Base-by-base conservation (phyloP, 2,797 vertebrate species). In the Aselliscus stoliczkanus region DNA sequence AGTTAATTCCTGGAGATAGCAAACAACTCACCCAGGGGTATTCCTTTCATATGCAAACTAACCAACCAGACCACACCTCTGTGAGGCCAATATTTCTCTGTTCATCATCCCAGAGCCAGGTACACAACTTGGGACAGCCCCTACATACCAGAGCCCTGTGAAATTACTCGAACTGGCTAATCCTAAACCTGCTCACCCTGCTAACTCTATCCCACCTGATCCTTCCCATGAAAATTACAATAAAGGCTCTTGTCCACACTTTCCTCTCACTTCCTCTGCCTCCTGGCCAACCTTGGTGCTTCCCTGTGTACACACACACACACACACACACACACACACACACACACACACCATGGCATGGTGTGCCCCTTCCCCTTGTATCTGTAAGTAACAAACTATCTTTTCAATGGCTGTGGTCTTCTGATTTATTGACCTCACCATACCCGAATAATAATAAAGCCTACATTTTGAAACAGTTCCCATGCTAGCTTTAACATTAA, bases 351-450 rank as follows among this genome's bases (percentile, higher is more conserved):
- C 18, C 6, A 18, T 29, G 34, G 64, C 1, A 1, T 1, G 17
- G 47, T 17, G 0, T 0, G 21, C 6, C 10, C 17, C 34, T 17
- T 2, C 18, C 39, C 27, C 2, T 11, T 25, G 50, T 27, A 67
- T 20, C 18, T 58, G 27, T 14, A 52, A 21, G 27, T 34, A 18
- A 37, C n/a, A 39, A 47, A 44, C 29, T 80, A 0, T 65, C 39
- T 79, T 17, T 76, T 29, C 5, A 7, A 0, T 44, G 79, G 50
- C 21, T 8, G 7, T 25, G 17, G 6, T 37, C 20, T 31, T 39
- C 11, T 2, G 1, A 37, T 44, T 44, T 60, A n/a, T 29, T 37
- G 64, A 27, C 42, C 25, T 54, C 14, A 2, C 20, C 12, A 56
- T 17, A 27, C 14, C 31, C 21, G 21, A 31, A 58, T 6, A 39